These are phyloP conservation scores for Catocala nupta DNA, from an alignment of 2,888 invertebrate species.

Conservation along the genomic window DNA sequence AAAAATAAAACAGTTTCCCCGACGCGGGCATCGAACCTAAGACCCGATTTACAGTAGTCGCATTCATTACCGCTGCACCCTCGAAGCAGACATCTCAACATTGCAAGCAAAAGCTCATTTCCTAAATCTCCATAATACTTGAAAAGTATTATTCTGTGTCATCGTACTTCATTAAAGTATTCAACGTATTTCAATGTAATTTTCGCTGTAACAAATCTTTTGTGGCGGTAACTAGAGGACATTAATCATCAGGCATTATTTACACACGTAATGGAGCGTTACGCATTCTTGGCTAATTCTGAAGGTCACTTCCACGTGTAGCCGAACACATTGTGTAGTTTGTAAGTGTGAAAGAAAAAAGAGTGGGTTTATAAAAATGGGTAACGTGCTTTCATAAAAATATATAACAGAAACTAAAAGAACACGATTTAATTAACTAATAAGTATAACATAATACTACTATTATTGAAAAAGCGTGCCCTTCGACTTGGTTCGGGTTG, in stretches of 20 bases:
- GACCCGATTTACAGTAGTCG: no score
- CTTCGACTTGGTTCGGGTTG: no score
- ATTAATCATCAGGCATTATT: slow-evolving; percentile 40
- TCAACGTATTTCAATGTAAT: slow-evolving; percentile 30
- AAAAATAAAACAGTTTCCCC: no score
- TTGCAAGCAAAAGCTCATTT: slow-evolving; percentile 18
- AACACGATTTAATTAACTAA: no score
- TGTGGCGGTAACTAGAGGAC: slow-evolving; percentile 27
- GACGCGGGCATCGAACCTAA: no score
- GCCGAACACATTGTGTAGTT: slow-evolving; percentile 19
- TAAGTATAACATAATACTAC: no score
- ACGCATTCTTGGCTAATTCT: slow-evolving; percentile 31
- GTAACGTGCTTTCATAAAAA: no score
- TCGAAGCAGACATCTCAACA: no score
- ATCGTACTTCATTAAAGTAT: slow-evolving; percentile 15
- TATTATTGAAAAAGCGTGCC: no score
- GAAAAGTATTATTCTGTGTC: not conserved
- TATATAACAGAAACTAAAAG: no score
- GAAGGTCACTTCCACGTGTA: slow-evolving; percentile 34
- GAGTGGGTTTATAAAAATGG: no score
- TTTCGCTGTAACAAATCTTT: slow-evolving; percentile 34
- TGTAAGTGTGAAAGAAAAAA: slow-evolving; percentile 7
- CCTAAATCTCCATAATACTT: slow-evolving; percentile 1
- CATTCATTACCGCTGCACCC: no score
- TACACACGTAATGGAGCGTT: slow-evolving; percentile 39